Evolutionary conservation across 2,797 vertebrate species (phyloP).

Genomic region (Tenualosa thibaudeaui): DNA sequence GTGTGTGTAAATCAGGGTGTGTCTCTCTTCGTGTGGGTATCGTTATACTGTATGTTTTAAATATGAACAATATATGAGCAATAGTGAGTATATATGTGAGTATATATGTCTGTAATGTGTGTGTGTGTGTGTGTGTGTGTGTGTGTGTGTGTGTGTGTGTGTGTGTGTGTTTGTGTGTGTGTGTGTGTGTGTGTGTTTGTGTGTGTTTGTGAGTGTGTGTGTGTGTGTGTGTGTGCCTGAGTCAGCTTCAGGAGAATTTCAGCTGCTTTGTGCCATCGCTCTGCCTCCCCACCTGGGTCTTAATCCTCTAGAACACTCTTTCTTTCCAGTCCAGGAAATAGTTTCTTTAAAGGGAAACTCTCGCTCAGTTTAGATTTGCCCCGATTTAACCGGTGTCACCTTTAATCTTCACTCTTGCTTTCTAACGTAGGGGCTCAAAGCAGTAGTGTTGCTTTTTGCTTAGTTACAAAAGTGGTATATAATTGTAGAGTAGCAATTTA

Average conservation of each 20-base stretch:
- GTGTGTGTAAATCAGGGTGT: not conserved
- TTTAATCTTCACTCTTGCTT: not conserved
- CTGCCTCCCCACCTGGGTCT: conserved; percentile 56
- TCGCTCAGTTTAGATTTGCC: not conserved
- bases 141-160: conserved; percentile 10
- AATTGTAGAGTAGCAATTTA: not conserved
- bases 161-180: not conserved
- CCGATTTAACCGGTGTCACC: not conserved
- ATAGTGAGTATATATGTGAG: not conserved
- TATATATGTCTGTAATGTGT: not conserved
- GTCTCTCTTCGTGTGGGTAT: not conserved
- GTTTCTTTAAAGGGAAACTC: not conserved
- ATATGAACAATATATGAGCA: not conserved
- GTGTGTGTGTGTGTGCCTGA: conserved; percentile 45
- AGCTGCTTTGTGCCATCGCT: conserved; percentile 45
- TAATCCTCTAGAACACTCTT: conserved; percentile 54
- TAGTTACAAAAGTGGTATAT: not conserved
- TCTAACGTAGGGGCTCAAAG: not conserved
- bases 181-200: conserved; percentile 12
- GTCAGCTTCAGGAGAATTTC: conserved; percentile 65
- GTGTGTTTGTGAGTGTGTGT: conserved; percentile 7
- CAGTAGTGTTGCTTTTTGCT: not conserved
- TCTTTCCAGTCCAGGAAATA: conserved; percentile 6
- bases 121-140: conserved; percentile 10
- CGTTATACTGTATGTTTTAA: not conserved